Percentiles rank a stretch among this genome's conserved stretches.
phyloP scores from a whole-genome alignment of 2,797 vertebrate species.

The Sibirionetta formosa region DNA sequence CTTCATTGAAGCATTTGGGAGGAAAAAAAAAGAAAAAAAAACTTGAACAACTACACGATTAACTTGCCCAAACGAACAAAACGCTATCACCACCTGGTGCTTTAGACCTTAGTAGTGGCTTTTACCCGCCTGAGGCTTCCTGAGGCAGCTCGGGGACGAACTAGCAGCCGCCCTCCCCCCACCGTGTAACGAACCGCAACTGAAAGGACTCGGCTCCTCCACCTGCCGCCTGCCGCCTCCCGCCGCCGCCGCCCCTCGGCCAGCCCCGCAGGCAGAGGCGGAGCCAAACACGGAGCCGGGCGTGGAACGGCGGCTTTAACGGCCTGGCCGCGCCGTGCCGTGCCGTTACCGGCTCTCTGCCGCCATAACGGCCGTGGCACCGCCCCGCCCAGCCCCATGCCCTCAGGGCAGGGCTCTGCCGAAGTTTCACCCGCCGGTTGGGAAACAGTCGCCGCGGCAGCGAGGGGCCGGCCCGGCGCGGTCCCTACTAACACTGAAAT shows the following conservation, averaged over 20 bases:
- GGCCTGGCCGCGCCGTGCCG: too few species aligned
- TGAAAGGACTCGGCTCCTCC: too few species aligned
- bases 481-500: not conserved
- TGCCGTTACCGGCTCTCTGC: not conserved
- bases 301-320: too few species aligned
- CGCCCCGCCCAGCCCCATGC: too few species aligned
- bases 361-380: too few species aligned
- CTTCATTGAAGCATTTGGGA: not conserved
- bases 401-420: not conserved
- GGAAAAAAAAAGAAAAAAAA: too few species aligned
- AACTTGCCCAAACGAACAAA: not conserved
- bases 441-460: not conserved
- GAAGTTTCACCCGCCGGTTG: not conserved
- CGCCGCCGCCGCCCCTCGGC: not conserved
- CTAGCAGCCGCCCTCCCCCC: too few species aligned
- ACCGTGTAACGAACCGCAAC: too few species aligned
- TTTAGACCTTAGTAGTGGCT: not conserved
- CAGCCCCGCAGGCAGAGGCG: too few species aligned
- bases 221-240: not conserved
- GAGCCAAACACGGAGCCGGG: too few species aligned
- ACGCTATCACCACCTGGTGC: not conserved
- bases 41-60: not conserved
- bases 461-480: too few species aligned
- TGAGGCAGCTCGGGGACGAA: not conserved
- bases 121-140: accelerated